Base-by-base conservation (phyloP, 2,888 invertebrate genomes). In the Malacosoma neustria region DNA sequence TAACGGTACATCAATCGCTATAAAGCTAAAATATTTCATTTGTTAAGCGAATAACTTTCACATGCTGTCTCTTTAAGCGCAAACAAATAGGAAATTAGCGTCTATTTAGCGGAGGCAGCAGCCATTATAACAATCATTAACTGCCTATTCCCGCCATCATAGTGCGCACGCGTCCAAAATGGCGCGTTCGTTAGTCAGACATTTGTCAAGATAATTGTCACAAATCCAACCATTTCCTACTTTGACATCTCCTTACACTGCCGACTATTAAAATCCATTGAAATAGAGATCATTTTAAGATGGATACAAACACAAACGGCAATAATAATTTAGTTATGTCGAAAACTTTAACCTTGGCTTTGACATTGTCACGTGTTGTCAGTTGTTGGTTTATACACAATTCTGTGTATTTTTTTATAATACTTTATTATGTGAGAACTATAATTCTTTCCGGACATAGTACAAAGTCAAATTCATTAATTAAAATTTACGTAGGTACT, bases 131-230 rank as follows among this genome's bases (percentile, higher is more conserved):
- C 54, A 61, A 67, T 75, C 69, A 68, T 75, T 73, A 76, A 65
- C 69, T 71, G 62, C 63, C 68, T 69, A 72, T 76, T 71, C 58
- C 63, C 52, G 48, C 57, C 57, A 61, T 71, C 69, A 68, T 61
- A 60, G 61, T 58, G 60, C 61, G 52, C 54, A 58, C 61, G 62
- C 67, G 57, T 68, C 60, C 56, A 62, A 67, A 52, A 67, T 61
- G 67, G 60, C 57, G 58, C 54, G 51, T 76, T 79, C 79, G 72
- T 77, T 80, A 80, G 76, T 58, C 48, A 60, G 65, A 67, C 72
- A 79, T 81, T 81, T 77, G 79, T 79, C 73, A 75, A 73, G 72
- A 75, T 75, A 77, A 77, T 77, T 75, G 74, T 70, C 64, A 22
- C 58, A 61, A 67, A 68, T 63, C 48, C 42, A 56, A 54, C 70